Conservation (phyloP, 2,888 invertebrate species). For the Hyles lineata region DNA sequence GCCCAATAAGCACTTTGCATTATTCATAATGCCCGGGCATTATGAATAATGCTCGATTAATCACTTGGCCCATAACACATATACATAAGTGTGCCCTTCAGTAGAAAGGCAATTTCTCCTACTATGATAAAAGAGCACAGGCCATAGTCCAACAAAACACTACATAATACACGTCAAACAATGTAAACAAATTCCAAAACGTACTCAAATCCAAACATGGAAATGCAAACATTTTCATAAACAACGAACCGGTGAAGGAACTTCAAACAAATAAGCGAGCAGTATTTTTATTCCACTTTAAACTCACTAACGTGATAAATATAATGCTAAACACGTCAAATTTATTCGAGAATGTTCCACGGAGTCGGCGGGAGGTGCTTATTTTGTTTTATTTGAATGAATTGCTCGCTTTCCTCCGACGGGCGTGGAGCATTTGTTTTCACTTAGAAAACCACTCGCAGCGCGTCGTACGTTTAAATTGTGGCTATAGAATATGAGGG, state of each 20-base stretch:
- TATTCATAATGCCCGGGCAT: no score
- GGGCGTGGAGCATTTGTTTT: slow-evolving; percentile 66
- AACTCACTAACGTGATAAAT: slow-evolving; percentile 24
- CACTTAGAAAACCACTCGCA: slow-evolving; percentile 64
- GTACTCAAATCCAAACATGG: not conserved
- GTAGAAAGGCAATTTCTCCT: no score
- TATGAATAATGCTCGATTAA: no score
- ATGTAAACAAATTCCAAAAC: not conserved
- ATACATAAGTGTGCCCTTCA: no score
- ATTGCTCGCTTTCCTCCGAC: slow-evolving; percentile 55
- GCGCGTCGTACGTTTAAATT: slow-evolving; percentile 49
- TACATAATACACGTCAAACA: no score
- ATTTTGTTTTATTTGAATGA: slow-evolving; percentile 57
- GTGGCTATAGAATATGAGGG: slow-evolving; percentile 40
- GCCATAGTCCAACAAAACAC: no score
- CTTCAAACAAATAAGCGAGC: slow-evolving; percentile 11
- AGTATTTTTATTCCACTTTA: slow-evolving; percentile 12
- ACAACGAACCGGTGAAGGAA: not conserved
- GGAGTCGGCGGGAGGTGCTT: slow-evolving; percentile 27
- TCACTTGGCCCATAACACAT: no score
- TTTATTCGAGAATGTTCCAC: slow-evolving; percentile 35
- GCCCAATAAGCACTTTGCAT: no score
- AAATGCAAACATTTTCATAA: slow-evolving; percentile 1
- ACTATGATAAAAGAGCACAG: no score
- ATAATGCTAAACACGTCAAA: slow-evolving; percentile 30